Conservation (phyloP, 2,888 invertebrate species). For the Ormyrus pomaceus region DNA sequence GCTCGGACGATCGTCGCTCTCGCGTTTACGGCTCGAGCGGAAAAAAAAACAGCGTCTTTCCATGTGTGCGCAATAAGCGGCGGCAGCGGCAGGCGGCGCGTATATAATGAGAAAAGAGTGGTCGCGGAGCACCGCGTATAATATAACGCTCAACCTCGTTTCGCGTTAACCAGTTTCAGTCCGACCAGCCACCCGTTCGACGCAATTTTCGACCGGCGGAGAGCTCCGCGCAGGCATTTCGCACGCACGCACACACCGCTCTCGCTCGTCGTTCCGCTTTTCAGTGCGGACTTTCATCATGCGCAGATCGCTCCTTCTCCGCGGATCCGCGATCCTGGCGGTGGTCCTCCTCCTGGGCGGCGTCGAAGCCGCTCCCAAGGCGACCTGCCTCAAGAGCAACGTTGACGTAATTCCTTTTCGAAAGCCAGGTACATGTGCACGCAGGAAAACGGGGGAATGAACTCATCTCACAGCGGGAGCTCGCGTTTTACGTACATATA, state of each 20-base stretch:
- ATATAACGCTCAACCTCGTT: conserved; percentile 53
- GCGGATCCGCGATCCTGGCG: background rate
- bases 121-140: conserved; percentile 6
- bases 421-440: conserved; percentile 23
- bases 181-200: conserved; percentile 13
- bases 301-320: background rate
- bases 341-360: background rate
- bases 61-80: conserved; percentile 4
- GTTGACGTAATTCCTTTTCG: conserved; percentile 42
- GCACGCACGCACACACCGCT: too few relatives aligned
- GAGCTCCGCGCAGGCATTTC: background rate
- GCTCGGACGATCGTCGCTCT: too few relatives aligned
- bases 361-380: conserved; percentile 46
- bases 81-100: background rate
- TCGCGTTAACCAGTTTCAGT: conserved; percentile 43
- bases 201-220: conserved; percentile 23
- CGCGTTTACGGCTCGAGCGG: background rate
- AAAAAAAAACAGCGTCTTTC: conserved; percentile 6
- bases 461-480: background rate
- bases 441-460: conserved; percentile 1
- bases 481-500: too few relatives aligned
- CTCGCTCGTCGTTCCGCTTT: background rate
- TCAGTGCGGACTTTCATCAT: background rate
- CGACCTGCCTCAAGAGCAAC: conserved; percentile 47
- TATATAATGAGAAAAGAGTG: conserved; percentile 16